These are phyloP conservation scores for Polydrusus pterygomalis DNA, from an alignment of 2,888 invertebrate species.

Conservation along the genomic window DNA sequence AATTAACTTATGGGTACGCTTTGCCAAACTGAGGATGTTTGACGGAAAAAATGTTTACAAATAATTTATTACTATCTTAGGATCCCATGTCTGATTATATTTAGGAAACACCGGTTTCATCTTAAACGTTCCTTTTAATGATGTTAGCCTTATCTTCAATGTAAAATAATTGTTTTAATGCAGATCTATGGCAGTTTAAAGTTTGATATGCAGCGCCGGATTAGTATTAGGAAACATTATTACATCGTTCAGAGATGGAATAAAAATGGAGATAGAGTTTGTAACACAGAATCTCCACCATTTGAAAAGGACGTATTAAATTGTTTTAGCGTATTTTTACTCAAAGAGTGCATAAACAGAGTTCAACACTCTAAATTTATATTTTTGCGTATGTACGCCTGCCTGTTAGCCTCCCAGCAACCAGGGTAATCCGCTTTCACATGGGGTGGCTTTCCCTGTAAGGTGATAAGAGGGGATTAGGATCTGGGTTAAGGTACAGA, in stretches of 20 bases:
- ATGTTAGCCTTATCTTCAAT: neutral
- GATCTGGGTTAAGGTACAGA: constrained; percentile 58
- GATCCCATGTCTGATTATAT: constrained; percentile 62
- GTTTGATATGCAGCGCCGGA: constrained; percentile 23
- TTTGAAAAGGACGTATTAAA: neutral
- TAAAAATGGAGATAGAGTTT: neutral
- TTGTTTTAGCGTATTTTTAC: neutral
- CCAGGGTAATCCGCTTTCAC: constrained; percentile 59
- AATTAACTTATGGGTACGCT: constrained; percentile 7
- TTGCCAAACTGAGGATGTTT: constrained; percentile 27
- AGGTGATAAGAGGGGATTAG: constrained; percentile 59
- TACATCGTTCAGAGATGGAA: neutral
- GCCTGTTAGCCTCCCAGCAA: constrained; percentile 57
- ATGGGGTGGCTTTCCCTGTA: constrained; percentile 59
- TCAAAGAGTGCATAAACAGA: neutral
- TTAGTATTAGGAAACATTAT: neutral
- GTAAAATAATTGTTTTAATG: neutral
- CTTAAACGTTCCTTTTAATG: constrained; percentile 48
- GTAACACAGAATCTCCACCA: constrained; percentile 20
- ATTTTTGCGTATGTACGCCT: constrained; percentile 55
- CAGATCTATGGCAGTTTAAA: constrained; percentile 18
- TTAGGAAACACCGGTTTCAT: constrained; percentile 54
- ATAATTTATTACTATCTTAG: constrained; percentile 37
- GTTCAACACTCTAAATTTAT: constrained; percentile 34
- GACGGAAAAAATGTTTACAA: neutral